phyloP scores from a whole-genome alignment of 2,888 invertebrate species.

The Rotaria macrura region DNA sequence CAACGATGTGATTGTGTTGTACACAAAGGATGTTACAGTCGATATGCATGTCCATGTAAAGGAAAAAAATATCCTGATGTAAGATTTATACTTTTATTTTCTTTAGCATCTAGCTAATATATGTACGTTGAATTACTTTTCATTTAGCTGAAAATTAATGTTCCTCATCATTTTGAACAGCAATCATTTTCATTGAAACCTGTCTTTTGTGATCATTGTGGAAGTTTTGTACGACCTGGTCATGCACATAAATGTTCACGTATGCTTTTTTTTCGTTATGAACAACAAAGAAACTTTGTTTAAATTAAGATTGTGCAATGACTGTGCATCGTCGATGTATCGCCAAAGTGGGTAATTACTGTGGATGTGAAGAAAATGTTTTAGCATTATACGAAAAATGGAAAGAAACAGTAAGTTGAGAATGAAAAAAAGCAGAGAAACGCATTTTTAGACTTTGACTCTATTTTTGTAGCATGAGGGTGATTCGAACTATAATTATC shows the following conservation, averaged over 20 bases:
- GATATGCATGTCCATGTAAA: background rate
- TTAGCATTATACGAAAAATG: slow-evolving; percentile 13
- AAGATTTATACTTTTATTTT: background rate
- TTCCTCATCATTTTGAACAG: background rate
- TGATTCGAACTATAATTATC: background rate
- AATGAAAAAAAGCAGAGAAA: background rate
- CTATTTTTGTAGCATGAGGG: background rate
- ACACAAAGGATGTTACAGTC: background rate
- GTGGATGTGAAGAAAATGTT: background rate
- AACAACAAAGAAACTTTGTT: too few relatives aligned
- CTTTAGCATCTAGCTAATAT: slow-evolving; percentile 54
- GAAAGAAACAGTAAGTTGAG: background rate
- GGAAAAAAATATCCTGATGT: slow-evolving; percentile 12
- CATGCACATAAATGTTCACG: background rate
- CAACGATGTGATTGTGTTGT: slow-evolving; percentile 17
- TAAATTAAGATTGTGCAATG: background rate
- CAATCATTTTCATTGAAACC: background rate
- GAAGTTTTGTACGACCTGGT: background rate
- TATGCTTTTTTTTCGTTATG: background rate
- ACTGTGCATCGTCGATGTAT: background rate
- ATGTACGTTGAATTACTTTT: slow-evolving; percentile 59
- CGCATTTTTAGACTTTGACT: fast-evolving
- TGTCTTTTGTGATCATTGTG: background rate
- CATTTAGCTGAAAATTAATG: slow-evolving; percentile 30
- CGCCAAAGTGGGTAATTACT: background rate